phyloP scores from a whole-genome alignment of 2,113 vertebrate genomes.

The Chiloscyllium plagiosum region DNA sequence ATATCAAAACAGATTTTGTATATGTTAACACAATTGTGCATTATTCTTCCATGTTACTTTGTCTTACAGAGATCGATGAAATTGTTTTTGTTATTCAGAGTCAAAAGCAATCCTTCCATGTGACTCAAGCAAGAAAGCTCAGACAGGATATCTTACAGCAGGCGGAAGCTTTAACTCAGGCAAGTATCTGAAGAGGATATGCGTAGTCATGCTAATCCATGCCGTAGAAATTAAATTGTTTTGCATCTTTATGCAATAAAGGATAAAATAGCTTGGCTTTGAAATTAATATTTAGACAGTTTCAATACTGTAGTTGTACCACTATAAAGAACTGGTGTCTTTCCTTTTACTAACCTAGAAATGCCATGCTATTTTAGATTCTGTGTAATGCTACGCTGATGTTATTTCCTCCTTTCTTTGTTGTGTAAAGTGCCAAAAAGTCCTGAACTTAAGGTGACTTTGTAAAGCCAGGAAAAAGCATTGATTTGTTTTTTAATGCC shows the following conservation, averaged over 20 bases:
- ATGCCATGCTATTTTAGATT: not conserved
- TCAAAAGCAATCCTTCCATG: slow-evolving; percentile 86
- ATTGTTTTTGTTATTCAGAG: slow-evolving; percentile 92
- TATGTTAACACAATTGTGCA: not conserved
- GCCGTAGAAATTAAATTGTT: not conserved
- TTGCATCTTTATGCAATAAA: not conserved
- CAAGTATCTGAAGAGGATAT: slow-evolving; percentile 46
- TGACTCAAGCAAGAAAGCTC: slow-evolving; percentile 68
- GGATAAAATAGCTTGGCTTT: not conserved
- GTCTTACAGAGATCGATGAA: slow-evolving; percentile 71
- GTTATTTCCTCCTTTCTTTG: not conserved
- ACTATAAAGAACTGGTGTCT: not conserved
- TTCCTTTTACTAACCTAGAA: not conserved
- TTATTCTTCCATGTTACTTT: slow-evolving; percentile 30
- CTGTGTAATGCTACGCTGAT: not conserved
- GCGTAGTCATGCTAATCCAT: not conserved
- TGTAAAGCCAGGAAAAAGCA: not conserved
- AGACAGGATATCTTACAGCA: slow-evolving; percentile 70
- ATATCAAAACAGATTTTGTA: not conserved
- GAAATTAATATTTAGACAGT: not conserved
- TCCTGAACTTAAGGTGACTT: not conserved
- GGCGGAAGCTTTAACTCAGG: slow-evolving; percentile 65
- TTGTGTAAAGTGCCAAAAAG: not conserved
- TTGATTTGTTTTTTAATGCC: not conserved
- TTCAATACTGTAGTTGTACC: not conserved